A percentile compares a stretch with the other conserved stretches of the same genome.
phyloP scores from a whole-genome alignment of 2,113 vertebrate species.

The Canis aureus region DNA sequence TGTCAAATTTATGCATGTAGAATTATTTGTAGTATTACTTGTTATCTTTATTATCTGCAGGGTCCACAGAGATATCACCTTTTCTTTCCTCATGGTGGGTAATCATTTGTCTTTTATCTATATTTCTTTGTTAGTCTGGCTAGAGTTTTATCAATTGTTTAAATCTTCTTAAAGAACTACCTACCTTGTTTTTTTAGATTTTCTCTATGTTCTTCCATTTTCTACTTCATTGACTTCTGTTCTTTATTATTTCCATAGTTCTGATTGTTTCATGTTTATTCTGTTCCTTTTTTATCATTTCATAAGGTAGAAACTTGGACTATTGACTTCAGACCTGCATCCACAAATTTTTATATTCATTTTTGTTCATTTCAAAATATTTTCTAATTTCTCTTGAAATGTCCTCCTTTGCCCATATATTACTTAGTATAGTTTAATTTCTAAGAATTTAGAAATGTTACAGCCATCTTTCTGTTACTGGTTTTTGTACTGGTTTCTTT shows the following conservation, averaged over 20 bases:
- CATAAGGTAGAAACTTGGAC: neutral
- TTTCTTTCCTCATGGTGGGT: neutral
- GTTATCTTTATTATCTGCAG: neutral
- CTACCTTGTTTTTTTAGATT: neutral
- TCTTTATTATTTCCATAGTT: neutral
- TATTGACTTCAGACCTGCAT: neutral
- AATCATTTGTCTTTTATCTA: neutral
- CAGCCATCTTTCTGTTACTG: neutral
- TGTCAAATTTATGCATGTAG: neutral
- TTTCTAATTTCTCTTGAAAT: neutral
- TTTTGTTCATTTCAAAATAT: neutral
- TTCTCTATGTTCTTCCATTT: neutral
- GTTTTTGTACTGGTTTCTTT: neutral
- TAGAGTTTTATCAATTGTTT: neutral
- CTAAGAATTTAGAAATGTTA: neutral
- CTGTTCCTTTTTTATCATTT: neutral
- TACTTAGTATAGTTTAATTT: neutral
- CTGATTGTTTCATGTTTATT: neutral
- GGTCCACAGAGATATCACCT: neutral
- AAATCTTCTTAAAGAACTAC: neutral
- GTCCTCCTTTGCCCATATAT: neutral
- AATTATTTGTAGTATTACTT: neutral
- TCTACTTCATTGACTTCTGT: neutral
- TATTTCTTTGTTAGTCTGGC: neutral
- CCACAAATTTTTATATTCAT: neutral